Percentiles rank a stretch among this genome's conserved stretches.
Conservation (phyloP, 2,113 vertebrate genomes). For the Ctenodactylus gundi region DNA sequence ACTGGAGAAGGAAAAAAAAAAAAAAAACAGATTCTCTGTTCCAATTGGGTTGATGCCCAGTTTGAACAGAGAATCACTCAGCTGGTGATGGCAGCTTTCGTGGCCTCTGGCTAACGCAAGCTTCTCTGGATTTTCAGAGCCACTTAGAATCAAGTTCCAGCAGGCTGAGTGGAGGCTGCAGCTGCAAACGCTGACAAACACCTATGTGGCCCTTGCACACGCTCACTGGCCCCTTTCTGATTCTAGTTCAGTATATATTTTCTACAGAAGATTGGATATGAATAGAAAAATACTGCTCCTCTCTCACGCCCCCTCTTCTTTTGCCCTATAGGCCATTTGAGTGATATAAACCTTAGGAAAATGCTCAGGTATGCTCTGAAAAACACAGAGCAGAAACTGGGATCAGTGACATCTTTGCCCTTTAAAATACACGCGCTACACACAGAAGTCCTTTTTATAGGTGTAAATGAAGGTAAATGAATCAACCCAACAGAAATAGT, state of each 20-base stretch:
- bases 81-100: slow-evolving; percentile 62
- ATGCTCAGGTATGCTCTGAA: background rate
- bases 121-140: slow-evolving; percentile 70
- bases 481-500: slow-evolving; percentile 28
- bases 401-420: background rate
- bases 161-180: slow-evolving; percentile 33
- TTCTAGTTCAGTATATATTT: background rate
- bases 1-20: slow-evolving; percentile 58
- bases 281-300: background rate
- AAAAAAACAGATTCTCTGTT: slow-evolving; percentile 76
- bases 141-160: slow-evolving; percentile 64
- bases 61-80: slow-evolving; percentile 69
- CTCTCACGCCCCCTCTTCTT: background rate
- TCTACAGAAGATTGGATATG: background rate
- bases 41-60: slow-evolving; percentile 64
- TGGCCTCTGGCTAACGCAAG: slow-evolving; percentile 73
- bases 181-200: slow-evolving; percentile 55
- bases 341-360: background rate
- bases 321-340: background rate
- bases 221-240: background rate
- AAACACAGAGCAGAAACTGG: background rate
- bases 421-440: background rate
- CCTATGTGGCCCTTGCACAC: background rate
- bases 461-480: slow-evolving; percentile 30
- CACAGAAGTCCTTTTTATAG: background rate